Evolutionary conservation across 1,140 invertebrate genomes (phyloP).

Genomic region (Heterodera carotae): DNA sequence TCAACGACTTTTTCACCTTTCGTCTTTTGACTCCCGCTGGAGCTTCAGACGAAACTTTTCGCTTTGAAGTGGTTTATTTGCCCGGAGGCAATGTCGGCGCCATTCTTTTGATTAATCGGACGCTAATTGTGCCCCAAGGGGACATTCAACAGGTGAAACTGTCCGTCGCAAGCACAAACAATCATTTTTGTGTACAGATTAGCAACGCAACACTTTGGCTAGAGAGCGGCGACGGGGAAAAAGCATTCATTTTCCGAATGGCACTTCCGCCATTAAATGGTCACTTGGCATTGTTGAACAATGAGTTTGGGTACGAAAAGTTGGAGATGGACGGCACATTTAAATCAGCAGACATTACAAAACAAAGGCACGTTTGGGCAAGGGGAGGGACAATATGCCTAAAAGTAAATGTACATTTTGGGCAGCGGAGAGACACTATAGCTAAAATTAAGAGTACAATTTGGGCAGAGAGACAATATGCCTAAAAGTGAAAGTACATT

Average conservation of each 20-base stretch:
- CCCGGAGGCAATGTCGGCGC: constrained; percentile 52
- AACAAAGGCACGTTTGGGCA: constrained; percentile 29
- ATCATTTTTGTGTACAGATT: constrained; percentile 43
- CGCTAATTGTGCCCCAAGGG: constrained; percentile 61
- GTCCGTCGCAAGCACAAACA: background rate
- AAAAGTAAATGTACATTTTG: constrained; percentile 12
- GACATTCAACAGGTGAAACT: constrained; percentile 39
- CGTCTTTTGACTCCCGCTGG: constrained; percentile 58
- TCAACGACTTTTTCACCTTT: constrained; percentile 64
- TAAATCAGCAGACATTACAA: constrained; percentile 55
- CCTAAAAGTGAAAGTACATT: constrained; percentile 11
- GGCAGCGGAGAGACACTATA: no score
- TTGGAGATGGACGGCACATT: constrained; percentile 52
- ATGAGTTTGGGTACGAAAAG: constrained; percentile 20
- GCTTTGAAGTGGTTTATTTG: constrained; percentile 60
- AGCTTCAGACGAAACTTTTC: constrained; percentile 53
- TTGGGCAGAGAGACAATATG: constrained; percentile 11
- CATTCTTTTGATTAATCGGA: constrained; percentile 60
- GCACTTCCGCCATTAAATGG: constrained; percentile 56
- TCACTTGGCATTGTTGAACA: constrained; percentile 39
- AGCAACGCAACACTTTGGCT: constrained; percentile 60
- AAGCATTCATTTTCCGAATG: constrained; percentile 55
- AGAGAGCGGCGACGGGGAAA: constrained; percentile 57
- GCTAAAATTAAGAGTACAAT: no score
- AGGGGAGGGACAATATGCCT: background rate